Base-by-base conservation (phyloP, 1,140 invertebrate genomes). In the Agrypnia vestita region DNA sequence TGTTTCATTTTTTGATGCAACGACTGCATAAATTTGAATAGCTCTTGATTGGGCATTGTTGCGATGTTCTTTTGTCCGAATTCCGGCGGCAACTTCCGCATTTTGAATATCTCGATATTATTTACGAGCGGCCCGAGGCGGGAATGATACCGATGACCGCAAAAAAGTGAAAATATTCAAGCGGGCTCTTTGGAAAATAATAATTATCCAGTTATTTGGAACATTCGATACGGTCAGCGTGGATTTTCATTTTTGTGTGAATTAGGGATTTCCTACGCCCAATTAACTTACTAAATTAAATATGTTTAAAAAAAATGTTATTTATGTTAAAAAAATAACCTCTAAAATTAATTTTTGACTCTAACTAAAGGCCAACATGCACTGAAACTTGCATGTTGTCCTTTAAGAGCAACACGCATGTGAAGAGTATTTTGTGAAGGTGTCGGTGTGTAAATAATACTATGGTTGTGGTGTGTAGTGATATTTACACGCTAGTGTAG, bases 151-250 rank as follows among this genome's bases (percentile, higher is more conserved):
- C 51, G n/a, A 15, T 62, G 59, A 25, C 61, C 19, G 35, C 25
- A 64, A 64, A 43, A 64, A 43, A 43, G 35, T 35, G 61, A 64
- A 64, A 25, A 43, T 64, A 64, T n/a, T n/a, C 19, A 35, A 13
- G 10, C 17, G 12, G n/a, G 15, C 55, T 59, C 21, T 59, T 15
- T 12, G 61, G 35, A 64, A 9, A 64, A 64, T 64, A 25, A 64
- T 12, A 4, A 64, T 59, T 59, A 19, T 59, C 15, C 55, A 43
- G 25, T 43, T 64, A 64, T 64, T 64, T 64, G 35, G 61, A 64
- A 43, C 61, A 35, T 64, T 43, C 25, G 61, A 43, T 64, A 64
- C 25, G 61, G 12, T 43, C 25, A 64, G 61, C 25, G 35, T 64
- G 19, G 25, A 25, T 25, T 64, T 64, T 64, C 61, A 44, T 64